Conservation (phyloP, 2,888 invertebrate genomes). For the Catocala fraxini region DNA sequence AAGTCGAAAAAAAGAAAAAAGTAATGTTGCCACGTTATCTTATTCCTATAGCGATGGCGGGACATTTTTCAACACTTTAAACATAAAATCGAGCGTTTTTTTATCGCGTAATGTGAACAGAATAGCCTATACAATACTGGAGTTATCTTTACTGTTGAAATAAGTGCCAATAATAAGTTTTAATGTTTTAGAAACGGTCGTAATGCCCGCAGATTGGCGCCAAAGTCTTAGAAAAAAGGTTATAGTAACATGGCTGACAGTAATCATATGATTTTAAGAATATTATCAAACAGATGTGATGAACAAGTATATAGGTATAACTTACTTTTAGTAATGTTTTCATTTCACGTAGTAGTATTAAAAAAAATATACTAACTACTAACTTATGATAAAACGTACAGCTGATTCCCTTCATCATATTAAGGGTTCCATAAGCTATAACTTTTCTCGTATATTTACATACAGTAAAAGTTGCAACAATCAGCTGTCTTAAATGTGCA, state of each 20-base stretch:
- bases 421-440: no score
- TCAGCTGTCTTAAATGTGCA: not conserved
- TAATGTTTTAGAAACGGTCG: constrained; percentile 68
- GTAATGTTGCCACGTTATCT: constrained; percentile 70
- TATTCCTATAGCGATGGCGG: constrained; percentile 65
- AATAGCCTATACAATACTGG: constrained; percentile 78
- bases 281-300: not conserved
- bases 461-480: not conserved
- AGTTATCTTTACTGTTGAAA: constrained; percentile 79
- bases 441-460: no score
- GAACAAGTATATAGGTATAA: no score
- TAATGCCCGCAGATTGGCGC: constrained; percentile 68
- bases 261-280: constrained; percentile 40
- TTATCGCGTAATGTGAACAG: constrained; percentile 79
- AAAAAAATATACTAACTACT: no score
- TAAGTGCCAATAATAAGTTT: constrained; percentile 83
- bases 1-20: constrained; percentile 62
- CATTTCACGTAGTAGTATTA: no score
- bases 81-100: constrained; percentile 77
- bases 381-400: no score
- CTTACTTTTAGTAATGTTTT: no score
- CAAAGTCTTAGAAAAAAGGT: constrained; percentile 66
- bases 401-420: no score
- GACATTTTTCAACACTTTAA: constrained; percentile 77
- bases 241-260: constrained; percentile 56